Base-by-base conservation (phyloP, 2,888 invertebrate genomes). In the Yponomeuta plumbellus region DNA sequence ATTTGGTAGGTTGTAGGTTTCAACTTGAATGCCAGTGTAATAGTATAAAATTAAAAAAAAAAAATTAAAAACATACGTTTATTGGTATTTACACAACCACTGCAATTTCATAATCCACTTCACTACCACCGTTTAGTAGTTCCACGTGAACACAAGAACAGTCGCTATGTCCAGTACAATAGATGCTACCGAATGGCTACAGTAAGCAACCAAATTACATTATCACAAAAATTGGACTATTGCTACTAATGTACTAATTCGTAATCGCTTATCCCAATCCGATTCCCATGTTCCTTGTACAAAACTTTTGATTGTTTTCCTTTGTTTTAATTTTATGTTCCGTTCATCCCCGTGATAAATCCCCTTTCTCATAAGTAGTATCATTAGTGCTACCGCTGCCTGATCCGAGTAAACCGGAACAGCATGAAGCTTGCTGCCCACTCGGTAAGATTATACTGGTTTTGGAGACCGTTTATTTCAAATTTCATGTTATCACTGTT, bases 351-450 rank as follows among this genome's bases (percentile, higher is more conserved):
- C 75, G 72, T 75, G 72, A 77, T 79, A 81, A 75, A 34, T 34
- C 76, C 79, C 85, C 80, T 80, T 84, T 83, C 44, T 84, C 80
- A 85, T 82, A 80, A 81, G 85, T 92, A 94, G 94, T 94, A 85
- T 93, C 93, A 84, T 93, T 94, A 92, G 94, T 95, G 85, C 93
- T 96, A 93, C 96, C 96, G 87, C 93, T 96, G 91, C 96, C 96
- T 89, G 95, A 96, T 92, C 96, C 96, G 85, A 94, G 95, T 89
- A 95, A 95, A 92, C 96, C 96, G 84, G 95, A 95, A 92, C 95
- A 96, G 94, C 96, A 96, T 93, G 96, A 96, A 92, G 95, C 95
- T 92, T 96, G 96, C 94, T 96, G 96, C 92, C 96, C 96, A 86
- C 93, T 96, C 91, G 95, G 95, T 95, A 95, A 95, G 94, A 88